Evolutionary conservation across 2,113 vertebrate species (phyloP).

Genomic region (Diadophis punctatus): DNA sequence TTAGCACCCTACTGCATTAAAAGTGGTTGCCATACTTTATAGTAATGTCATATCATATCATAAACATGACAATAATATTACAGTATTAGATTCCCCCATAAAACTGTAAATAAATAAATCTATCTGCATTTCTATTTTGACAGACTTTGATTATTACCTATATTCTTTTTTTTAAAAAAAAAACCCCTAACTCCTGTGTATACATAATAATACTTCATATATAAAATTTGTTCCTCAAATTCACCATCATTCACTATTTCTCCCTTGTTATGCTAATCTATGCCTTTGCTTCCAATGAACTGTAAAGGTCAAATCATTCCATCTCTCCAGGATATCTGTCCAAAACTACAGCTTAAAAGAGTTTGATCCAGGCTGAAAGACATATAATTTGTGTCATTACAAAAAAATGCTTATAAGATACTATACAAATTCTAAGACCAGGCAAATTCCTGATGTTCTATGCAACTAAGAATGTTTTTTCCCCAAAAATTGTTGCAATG

Average conservation of each 20-base stretch:
- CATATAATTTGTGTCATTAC: not conserved
- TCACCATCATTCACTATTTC: not conserved
- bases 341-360: not conserved
- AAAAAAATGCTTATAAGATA: not conserved
- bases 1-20: not conserved
- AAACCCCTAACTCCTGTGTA: not conserved
- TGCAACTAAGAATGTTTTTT: not conserved
- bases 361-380: not conserved
- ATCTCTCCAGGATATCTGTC: not conserved
- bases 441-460: not conserved
- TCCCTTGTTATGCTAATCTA: not conserved
- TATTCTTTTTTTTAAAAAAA: not conserved
- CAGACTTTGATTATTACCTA: not conserved
- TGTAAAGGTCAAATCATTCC: not conserved
- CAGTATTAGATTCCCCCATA: not conserved
- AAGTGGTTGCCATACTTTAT: not conserved
- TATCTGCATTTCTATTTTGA: not conserved
- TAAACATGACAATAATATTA: not conserved
- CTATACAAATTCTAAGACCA: not conserved
- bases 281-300: not conserved
- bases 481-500: not conserved
- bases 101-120: not conserved
- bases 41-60: not conserved
- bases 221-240: not conserved
- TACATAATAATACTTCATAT: not conserved